Percentiles rank a stretch among this genome's conserved stretches.
Evolutionary conservation across 2,113 vertebrate species (phyloP).

Genomic region (Strix uralensis): DNA sequence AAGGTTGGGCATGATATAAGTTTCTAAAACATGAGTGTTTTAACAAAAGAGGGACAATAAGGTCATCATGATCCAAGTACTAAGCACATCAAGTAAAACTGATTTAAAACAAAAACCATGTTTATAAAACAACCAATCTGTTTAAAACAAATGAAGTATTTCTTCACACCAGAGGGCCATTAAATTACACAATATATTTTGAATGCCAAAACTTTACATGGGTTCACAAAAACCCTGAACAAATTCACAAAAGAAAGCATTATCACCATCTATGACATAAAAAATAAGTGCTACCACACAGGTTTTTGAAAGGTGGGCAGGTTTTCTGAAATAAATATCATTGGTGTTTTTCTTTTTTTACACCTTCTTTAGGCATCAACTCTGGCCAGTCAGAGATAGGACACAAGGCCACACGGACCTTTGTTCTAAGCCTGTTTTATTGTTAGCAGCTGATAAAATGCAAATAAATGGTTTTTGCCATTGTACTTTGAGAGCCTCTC

Average conservation of each 20-base stretch:
- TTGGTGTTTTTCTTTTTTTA: not conserved
- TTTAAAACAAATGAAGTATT: not conserved
- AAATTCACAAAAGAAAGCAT: not conserved
- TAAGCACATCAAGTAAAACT: not conserved
- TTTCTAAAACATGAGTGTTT: not conserved
- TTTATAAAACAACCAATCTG: not conserved
- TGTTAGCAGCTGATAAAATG: not conserved
- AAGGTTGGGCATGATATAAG: not conserved
- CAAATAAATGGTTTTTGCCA: not conserved
- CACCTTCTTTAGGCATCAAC: fast-evolving
- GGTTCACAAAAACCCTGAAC: not conserved
- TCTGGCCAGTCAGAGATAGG: not conserved
- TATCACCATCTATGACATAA: not conserved
- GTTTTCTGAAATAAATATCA: not conserved
- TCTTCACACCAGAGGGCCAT: not conserved
- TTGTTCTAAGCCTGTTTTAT: not conserved
- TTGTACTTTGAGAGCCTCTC: not conserved
- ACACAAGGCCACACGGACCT: not conserved
- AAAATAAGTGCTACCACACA: not conserved
- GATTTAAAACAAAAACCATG: not conserved
- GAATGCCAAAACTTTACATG: not conserved
- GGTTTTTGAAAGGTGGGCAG: not conserved
- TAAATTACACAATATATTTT: not conserved
- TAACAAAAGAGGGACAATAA: not conserved
- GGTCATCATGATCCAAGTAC: not conserved